These are phyloP conservation scores for Galaxias olidus DNA, from an alignment of 2,797 vertebrate genomes.

Conservation along the genomic window DNA sequence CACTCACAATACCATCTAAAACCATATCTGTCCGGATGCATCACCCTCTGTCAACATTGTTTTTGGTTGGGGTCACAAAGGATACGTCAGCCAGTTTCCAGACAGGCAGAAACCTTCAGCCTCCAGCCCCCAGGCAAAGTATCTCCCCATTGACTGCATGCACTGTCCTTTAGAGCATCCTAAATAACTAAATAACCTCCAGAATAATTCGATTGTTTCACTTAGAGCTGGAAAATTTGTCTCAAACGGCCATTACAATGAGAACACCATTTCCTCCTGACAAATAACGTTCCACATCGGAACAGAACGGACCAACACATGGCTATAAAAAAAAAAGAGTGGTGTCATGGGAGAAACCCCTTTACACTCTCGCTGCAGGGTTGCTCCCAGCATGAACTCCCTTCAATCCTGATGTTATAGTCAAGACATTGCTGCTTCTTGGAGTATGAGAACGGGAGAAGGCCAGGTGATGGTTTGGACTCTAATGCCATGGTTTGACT, in stretches of 20 bases:
- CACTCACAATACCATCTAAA: conserved; percentile 14
- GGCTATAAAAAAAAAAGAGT: conserved; percentile 50
- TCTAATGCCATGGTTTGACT: no score
- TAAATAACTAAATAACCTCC: conserved; percentile 67
- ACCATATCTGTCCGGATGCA: conserved; percentile 34
- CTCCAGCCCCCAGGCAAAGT: conserved; percentile 48
- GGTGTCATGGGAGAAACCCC: conserved; percentile 41
- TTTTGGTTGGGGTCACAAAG: conserved; percentile 37
- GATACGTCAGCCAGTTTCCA: conserved; percentile 51
- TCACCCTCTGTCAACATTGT: conserved; percentile 44
- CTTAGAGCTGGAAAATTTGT: conserved; percentile 45
- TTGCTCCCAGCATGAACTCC: neutral
- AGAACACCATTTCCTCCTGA: conserved; percentile 48
- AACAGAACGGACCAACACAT: conserved; percentile 63
- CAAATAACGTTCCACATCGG: conserved; percentile 59
- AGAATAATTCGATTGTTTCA: conserved; percentile 67
- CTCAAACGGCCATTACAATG: conserved; percentile 58
- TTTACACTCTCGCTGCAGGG: conserved; percentile 36
- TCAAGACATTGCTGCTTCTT: no score
- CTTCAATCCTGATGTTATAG: no score
- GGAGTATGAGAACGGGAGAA: neutral
- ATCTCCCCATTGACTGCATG: conserved; percentile 52
- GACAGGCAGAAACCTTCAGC: conserved; percentile 56
- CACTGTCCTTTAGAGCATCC: conserved; percentile 61
- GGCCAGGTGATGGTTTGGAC: no score